Evolutionary conservation across 1,140 invertebrate species (phyloP).

Genomic region (Drosophila auraria): DNA sequence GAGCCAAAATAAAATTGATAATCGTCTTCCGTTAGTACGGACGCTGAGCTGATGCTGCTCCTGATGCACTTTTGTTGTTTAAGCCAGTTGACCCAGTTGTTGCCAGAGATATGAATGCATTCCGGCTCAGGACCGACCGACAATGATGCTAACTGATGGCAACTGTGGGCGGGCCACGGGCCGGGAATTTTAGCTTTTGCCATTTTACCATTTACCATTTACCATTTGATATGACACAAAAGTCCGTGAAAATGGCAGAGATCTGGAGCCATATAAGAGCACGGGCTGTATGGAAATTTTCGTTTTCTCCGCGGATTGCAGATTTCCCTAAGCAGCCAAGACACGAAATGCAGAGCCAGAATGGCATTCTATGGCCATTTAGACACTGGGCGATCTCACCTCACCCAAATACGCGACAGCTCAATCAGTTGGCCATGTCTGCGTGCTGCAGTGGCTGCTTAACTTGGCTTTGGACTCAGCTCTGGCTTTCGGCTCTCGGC

Average conservation of each 20-base stretch:
- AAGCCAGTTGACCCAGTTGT: conserved; percentile 32
- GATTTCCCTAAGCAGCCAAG: conserved; percentile 54
- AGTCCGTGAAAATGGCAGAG: conserved; percentile 60
- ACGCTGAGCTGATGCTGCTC: conserved; percentile 30
- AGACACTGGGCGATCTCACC: conserved; percentile 73
- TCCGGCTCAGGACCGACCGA: conserved; percentile 4
- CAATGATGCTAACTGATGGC: conserved; percentile 17
- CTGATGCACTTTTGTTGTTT: conserved; percentile 59
- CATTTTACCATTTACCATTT: conserved; percentile 6
- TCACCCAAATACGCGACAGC: conserved; percentile 80
- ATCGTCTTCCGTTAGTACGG: conserved; percentile 55
- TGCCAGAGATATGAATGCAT: conserved; percentile 39
- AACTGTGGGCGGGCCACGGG: conserved; percentile 26
- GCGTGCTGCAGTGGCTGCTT: conserved; percentile 59
- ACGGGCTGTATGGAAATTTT: conserved; percentile 66
- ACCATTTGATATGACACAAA: conserved; percentile 74
- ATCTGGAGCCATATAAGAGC: conserved; percentile 62
- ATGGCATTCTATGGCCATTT: conserved; percentile 33
- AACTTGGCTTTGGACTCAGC: conserved; percentile 11
- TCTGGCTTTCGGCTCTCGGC: conserved; percentile 31
- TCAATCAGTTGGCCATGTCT: conserved; percentile 81
- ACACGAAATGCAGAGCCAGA: conserved; percentile 58
- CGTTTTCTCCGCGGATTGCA: conserved; percentile 40
- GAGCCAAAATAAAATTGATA: conserved; percentile 42
- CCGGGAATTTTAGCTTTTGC: conserved; percentile 5